These are phyloP conservation scores for Zaprionus ornatus DNA, from an alignment of 1,140 invertebrate species.

Conservation along the genomic window DNA sequence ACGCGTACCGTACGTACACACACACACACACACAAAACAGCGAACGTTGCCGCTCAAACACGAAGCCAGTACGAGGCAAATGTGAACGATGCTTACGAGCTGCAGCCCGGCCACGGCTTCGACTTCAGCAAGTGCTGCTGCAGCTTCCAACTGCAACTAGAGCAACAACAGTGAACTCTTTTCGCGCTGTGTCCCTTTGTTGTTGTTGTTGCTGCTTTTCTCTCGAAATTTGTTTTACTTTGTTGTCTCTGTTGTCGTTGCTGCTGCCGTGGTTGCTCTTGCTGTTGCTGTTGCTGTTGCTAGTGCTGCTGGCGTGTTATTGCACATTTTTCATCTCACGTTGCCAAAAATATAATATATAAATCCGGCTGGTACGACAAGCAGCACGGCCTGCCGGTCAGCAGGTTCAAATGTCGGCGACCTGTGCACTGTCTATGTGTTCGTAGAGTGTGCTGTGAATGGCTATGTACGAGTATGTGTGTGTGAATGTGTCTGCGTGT, in stretches of 20 bases:
- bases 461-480: constrained; percentile 1
- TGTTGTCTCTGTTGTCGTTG: constrained; percentile 20
- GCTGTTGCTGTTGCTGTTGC: constrained; percentile 22
- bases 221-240: constrained; percentile 24
- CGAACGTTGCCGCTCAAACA: constrained; percentile 21
- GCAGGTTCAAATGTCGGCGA: constrained; percentile 80
- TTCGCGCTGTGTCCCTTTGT: constrained; percentile 30
- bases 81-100: constrained; percentile 29
- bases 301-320: constrained; percentile 39
- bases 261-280: constrained; percentile 9
- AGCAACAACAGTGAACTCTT: constrained; percentile 58
- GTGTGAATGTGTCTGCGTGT: neutral
- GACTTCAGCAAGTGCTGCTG: constrained; percentile 11
- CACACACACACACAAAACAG: no score
- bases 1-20: constrained; percentile 36
- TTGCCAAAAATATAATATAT: constrained; percentile 38
- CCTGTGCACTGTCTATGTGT: constrained; percentile 45
- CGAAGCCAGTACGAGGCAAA: constrained; percentile 51
- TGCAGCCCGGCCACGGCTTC: constrained; percentile 34
- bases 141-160: constrained; percentile 34
- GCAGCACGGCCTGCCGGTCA: constrained; percentile 47
- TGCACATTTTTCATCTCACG: constrained; percentile 61
- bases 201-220: constrained; percentile 12
- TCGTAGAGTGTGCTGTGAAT: constrained; percentile 1
- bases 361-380: constrained; percentile 14